Base-by-base conservation (phyloP, 1,140 invertebrate genomes). In the Ericerus pela region DNA sequence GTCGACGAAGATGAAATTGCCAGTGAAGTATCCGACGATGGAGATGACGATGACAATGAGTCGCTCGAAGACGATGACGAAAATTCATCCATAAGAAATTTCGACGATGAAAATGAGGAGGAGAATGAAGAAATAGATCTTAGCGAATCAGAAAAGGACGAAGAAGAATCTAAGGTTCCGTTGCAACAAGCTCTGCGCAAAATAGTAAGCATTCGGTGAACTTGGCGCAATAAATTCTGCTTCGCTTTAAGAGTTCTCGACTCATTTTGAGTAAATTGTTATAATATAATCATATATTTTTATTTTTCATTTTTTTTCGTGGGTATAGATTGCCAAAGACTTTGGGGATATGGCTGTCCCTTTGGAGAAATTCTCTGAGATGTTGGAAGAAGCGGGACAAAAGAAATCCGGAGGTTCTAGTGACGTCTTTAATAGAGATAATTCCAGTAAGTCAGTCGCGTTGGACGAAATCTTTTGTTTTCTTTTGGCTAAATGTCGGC, bases 291-390 rank as follows among this genome's bases (percentile, higher is more conserved):
- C 12, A 4, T 16, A 28, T 20, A 26, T 24, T 26, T 51, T 18
- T 18, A 53, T 6, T 11, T 8, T 30, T 28, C n/a, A 29, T 53
- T 29, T 53, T 28, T 4, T 24, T 26, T 51, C 65, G 20, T 65
- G 65, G 1, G 63, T 57, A 52, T 53, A 29, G 24, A 70, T 74
- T 62, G 66, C 62, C 47, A 70, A 66, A 67, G 76, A 62, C 10
- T 55, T 66, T 3, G 61, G 65, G 36, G 60, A 68, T 54, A 43
- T 66, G 28, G 84, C 83, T 65, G 78, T 80, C n/a, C 80, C 80
- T 1, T 80, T 80, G 0, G 82, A 84, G 68, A 76, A 84, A 64
- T 85, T 84, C 64, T 77, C 81, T 0, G 79, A 80, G 20, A 72
- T 84, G 61, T 62, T 85, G 31, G 81, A 84, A 65, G 76, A 81